phyloP scores from a whole-genome alignment of 92 coral and sea anemone species.

The Phenganax stokvisi region DNA sequence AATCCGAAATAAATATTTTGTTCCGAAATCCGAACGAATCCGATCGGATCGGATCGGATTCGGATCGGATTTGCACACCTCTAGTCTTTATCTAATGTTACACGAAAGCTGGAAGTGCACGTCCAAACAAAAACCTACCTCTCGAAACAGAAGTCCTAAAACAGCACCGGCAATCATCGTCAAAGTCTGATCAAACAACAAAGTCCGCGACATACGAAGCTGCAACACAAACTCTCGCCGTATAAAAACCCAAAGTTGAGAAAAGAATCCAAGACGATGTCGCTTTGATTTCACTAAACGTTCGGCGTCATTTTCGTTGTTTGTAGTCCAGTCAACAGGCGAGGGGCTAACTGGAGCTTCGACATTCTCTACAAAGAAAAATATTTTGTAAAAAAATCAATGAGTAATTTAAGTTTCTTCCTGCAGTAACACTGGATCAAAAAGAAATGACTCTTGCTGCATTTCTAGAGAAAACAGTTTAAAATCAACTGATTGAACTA shows the following conservation, averaged over 20 bases:
- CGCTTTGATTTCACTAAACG: neutral
- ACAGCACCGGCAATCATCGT: slow-evolving; percentile 63
- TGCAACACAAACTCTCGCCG: slow-evolving; percentile 65
- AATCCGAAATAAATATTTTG: too few relatives aligned
- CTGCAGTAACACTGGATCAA: neutral
- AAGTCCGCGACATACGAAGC: slow-evolving; percentile 58
- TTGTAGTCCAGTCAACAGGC: neutral
- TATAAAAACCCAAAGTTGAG: slow-evolving; percentile 52
- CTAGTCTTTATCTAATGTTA: too few relatives aligned
- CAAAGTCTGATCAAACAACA: slow-evolving; percentile 63
- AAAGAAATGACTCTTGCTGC: neutral
- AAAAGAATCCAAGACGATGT: slow-evolving; percentile 50
- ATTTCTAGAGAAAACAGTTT: too few relatives aligned
- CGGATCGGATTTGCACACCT: too few relatives aligned
- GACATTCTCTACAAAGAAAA: neutral
- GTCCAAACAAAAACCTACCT: slow-evolving; percentile 45
- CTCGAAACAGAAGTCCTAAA: slow-evolving; percentile 59
- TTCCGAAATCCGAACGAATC: too few relatives aligned
- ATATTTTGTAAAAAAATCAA: neutral
- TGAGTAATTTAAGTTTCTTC: neutral
- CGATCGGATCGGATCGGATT: too few relatives aligned
- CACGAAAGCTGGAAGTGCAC: too few relatives aligned
- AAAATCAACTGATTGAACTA: too few relatives aligned
- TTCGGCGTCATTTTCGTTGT: neutral
- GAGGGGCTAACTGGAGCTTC: neutral